Base-by-base conservation (phyloP, 2,888 invertebrate genomes). In the Epinotia bilunana region DNA sequence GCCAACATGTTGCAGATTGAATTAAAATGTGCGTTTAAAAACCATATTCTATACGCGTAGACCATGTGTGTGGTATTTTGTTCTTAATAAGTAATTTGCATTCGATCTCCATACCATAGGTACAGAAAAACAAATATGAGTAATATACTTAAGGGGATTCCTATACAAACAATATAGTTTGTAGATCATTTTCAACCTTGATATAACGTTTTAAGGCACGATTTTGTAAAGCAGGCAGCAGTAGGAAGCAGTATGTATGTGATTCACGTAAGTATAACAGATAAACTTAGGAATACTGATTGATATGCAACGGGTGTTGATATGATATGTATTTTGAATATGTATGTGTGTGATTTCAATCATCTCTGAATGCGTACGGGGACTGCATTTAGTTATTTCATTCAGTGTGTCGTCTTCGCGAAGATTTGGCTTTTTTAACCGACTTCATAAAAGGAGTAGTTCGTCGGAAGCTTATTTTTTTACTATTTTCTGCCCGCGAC, bases 121-220 rank as follows among this genome's bases (percentile, higher is more conserved):
- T n/a, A 49, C 49, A 28, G 0, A 28, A n/a, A 53, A 53, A 53
- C 53, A 49, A 16, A 49, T n/a, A 57, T 68, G 57, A 68, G 58
- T 68, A 68, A 68, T 43, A 43, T 43, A 20, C 55, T 57, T n/a
- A 57, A 58, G 68, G 68, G 68, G 58, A 68, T 68, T 68, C 68
- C 68, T 58, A 43, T 63, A 43, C 23, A 13, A 20, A 23, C 33
- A 43, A 58, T n/a, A 43, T 43, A n/a, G 16, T n/a, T 61, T 33
- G n/a, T 11, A 16, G 16, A 33, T 33, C n/a, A 18, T 55, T 55
- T 55, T 33, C 13, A 33, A 33, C 39, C 55, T 18, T 67, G 20
- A 39, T 13, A 0, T 39, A 6, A 18, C 3, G 39, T 20, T 3
- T 16, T 58, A 58, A 16, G 20, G 20, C 20, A 43, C 20, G 1